phyloP scores from a whole-genome alignment of 2,113 vertebrate species.

The Orientallactaga bullata region DNA sequence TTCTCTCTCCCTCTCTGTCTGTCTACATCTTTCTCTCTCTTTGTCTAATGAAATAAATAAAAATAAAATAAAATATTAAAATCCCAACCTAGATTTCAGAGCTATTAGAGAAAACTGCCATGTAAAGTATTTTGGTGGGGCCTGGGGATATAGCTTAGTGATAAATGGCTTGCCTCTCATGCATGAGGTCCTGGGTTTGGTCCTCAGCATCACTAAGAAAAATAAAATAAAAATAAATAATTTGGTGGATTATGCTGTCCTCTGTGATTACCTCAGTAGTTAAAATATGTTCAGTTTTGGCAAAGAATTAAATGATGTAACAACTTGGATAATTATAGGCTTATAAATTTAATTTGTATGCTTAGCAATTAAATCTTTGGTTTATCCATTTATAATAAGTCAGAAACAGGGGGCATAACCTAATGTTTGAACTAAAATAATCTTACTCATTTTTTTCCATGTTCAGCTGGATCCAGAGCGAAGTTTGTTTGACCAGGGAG shows the following conservation, averaged over 20 bases:
- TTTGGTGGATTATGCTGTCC: neutral
- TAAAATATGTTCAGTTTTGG: slow-evolving; percentile 66
- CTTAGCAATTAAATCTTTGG: slow-evolving; percentile 32
- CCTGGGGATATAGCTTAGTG: neutral
- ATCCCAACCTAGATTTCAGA: slow-evolving; percentile 43
- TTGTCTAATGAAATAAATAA: too few relatives aligned
- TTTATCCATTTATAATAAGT: slow-evolving; percentile 50
- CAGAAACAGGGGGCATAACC: neutral
- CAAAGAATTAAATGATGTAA: slow-evolving; percentile 39
- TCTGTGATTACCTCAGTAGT: slow-evolving; percentile 1
- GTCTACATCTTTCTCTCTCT: too few relatives aligned
- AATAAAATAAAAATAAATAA: neutral
- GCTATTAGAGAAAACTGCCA: neutral
- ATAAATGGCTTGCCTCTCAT: neutral
- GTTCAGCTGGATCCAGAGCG: slow-evolving; percentile 96
- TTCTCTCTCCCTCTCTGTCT: too few relatives aligned
- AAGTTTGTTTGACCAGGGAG: slow-evolving; percentile 99
- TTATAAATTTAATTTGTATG: slow-evolving; percentile 62
- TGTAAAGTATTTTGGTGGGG: slow-evolving; percentile 11
- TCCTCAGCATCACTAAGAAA: neutral
- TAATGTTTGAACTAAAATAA: slow-evolving; percentile 48
- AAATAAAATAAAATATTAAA: neutral
- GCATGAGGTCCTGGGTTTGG: neutral
- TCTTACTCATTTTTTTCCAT: slow-evolving; percentile 24
- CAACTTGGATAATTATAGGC: slow-evolving; percentile 40